Percentiles rank a stretch among this genome's conserved stretches.
Conservation (phyloP, 2,797 vertebrate species). For the Pelochelys cantorii region DNA sequence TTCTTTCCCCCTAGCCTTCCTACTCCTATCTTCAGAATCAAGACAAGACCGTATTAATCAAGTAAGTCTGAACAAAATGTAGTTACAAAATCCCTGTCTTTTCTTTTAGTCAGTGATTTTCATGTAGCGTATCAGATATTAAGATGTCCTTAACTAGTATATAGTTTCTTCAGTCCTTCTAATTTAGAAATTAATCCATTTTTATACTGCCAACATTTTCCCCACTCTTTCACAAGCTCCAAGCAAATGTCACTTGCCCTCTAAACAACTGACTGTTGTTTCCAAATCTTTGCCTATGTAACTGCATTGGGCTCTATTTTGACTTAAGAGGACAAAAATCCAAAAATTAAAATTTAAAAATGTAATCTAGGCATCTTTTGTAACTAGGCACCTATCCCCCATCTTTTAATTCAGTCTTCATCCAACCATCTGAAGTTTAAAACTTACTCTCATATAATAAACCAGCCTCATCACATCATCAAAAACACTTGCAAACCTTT, state of each 20-base stretch:
- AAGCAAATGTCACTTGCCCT: background rate
- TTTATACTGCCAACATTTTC: slow-evolving; percentile 4
- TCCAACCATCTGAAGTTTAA: background rate
- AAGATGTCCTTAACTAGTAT: slow-evolving; percentile 12
- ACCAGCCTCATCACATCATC: background rate
- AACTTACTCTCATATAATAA: background rate
- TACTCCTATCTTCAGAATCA: background rate
- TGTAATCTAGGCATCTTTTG: background rate
- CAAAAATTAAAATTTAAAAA: background rate
- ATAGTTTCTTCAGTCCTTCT: background rate
- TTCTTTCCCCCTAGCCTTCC: background rate
- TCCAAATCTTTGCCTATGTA: background rate
- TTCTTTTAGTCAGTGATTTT: background rate
- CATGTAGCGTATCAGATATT: background rate
- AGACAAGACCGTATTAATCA: background rate
- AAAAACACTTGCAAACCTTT: background rate
- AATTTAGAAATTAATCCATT: rapidly evolving
- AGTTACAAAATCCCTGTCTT: background rate
- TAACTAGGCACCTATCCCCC: background rate
- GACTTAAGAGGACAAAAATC: background rate
- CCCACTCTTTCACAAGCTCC: background rate
- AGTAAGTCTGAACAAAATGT: background rate
- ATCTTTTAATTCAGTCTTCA: background rate
- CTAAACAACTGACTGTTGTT: background rate
- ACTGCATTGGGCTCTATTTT: background rate